Evolutionary conservation across 2,888 invertebrate species (phyloP).

Genomic region (Stratiomys singularior): DNA sequence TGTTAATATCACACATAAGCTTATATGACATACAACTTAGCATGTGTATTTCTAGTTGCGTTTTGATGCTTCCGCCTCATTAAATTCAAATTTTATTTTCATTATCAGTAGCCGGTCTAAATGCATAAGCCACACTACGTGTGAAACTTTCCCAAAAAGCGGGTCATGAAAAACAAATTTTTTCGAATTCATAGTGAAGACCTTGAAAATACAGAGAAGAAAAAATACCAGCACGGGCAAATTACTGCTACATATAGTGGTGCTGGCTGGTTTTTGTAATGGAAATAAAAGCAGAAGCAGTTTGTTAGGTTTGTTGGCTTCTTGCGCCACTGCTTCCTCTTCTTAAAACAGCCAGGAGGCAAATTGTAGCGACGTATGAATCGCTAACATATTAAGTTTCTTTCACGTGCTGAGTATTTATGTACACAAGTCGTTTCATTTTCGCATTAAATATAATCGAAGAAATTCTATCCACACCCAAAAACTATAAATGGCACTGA

Average conservation of each 20-base stretch:
- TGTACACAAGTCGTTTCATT: no score
- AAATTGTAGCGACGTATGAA: no score
- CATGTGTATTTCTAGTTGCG: background rate
- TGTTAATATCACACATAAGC: background rate
- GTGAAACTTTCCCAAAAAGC: conserved; percentile 2
- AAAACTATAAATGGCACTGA: no score
- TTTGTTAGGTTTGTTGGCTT: no score
- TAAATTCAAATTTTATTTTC: background rate
- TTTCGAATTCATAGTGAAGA: background rate
- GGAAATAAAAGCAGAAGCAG: no score
- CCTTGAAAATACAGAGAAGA: background rate
- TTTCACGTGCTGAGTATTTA: no score
- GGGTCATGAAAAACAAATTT: background rate
- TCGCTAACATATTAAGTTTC: no score
- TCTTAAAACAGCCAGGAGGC: no score
- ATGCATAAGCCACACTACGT: background rate
- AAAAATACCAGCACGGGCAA: background rate
- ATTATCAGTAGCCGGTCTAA: background rate
- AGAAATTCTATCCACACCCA: no score
- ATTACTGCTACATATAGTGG: background rate
- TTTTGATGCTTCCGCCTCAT: background rate
- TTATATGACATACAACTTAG: background rate
- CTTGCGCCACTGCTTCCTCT: no score
- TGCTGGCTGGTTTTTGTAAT: background rate
- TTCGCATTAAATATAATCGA: no score